Conservation (phyloP, 2,888 invertebrate genomes). For the Autographa gamma region DNA sequence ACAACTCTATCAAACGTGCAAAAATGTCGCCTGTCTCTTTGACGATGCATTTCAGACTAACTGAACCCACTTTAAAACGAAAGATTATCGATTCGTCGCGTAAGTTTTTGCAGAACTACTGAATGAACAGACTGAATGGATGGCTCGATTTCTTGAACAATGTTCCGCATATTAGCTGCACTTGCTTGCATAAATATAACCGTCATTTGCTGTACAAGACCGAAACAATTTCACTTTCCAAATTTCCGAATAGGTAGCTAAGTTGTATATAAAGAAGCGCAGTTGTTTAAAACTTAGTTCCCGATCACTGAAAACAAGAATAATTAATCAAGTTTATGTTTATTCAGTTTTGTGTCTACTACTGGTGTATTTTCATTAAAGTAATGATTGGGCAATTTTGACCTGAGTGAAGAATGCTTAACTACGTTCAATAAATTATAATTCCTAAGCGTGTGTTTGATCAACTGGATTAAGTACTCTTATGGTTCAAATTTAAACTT, state of each 20-base stretch:
- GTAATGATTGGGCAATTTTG: neutral
- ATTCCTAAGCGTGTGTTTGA: neutral
- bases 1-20: slow-evolving; percentile 68
- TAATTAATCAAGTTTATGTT: too few species aligned
- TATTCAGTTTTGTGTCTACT: too few species aligned
- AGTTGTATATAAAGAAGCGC: slow-evolving; percentile 33
- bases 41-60: slow-evolving; percentile 24
- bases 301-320: neutral
- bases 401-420: neutral
- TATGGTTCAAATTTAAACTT: neutral
- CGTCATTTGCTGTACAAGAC: slow-evolving; percentile 46
- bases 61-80: slow-evolving; percentile 21
- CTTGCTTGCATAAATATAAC: slow-evolving; percentile 29
- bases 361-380: too few species aligned
- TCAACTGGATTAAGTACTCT: neutral
- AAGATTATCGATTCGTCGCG: slow-evolving; percentile 28
- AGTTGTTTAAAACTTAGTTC: slow-evolving; percentile 9
- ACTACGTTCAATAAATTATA: neutral
- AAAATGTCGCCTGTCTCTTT: slow-evolving; percentile 67
- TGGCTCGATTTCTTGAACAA: slow-evolving; percentile 31
- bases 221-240: slow-evolving; percentile 64
- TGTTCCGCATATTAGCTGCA: slow-evolving; percentile 35
- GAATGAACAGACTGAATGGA: slow-evolving; percentile 36
- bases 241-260: slow-evolving; percentile 59
- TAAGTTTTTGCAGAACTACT: slow-evolving; percentile 42